Percentiles rank a stretch among this genome's conserved stretches.
These are phyloP conservation scores for Sarcophaga peregrina DNA, from an alignment of 1,140 invertebrate genomes.

Conservation along the genomic window DNA sequence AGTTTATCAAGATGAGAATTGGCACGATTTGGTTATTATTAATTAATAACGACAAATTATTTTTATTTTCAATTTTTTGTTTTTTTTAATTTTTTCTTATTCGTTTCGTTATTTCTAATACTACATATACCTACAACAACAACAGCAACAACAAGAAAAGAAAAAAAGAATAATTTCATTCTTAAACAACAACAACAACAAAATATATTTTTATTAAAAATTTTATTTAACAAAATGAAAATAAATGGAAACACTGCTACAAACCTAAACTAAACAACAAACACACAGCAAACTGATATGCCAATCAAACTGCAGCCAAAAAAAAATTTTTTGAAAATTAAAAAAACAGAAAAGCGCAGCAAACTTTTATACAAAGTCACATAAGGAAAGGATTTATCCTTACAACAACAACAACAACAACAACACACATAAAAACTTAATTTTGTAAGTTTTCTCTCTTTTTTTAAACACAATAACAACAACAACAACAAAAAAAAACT, in stretches of 20 bases:
- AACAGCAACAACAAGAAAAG: background rate
- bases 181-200: background rate
- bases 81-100: too few relatives aligned
- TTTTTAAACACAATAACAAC: too few relatives aligned
- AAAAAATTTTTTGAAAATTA: too few relatives aligned
- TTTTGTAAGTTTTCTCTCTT: too few relatives aligned
- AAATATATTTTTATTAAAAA: background rate
- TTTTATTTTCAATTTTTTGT: background rate
- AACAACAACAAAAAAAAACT: too few relatives aligned
- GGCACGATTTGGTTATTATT: constrained; percentile 68
- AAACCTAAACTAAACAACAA: background rate
- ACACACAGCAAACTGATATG: background rate
- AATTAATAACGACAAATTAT: constrained; percentile 46
- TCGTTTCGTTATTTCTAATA: too few relatives aligned
- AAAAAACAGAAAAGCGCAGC: background rate
- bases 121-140: too few relatives aligned
- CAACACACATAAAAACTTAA: too few relatives aligned
- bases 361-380: background rate
- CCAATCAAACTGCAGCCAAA: background rate
- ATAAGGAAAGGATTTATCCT: background rate
- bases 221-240: constrained; percentile 13
- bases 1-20: constrained; percentile 67
- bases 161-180: background rate
- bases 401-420: too few relatives aligned
- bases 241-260: background rate